Conservation (phyloP, 2,888 invertebrate genomes). For the Hirudinaria manillensis region DNA sequence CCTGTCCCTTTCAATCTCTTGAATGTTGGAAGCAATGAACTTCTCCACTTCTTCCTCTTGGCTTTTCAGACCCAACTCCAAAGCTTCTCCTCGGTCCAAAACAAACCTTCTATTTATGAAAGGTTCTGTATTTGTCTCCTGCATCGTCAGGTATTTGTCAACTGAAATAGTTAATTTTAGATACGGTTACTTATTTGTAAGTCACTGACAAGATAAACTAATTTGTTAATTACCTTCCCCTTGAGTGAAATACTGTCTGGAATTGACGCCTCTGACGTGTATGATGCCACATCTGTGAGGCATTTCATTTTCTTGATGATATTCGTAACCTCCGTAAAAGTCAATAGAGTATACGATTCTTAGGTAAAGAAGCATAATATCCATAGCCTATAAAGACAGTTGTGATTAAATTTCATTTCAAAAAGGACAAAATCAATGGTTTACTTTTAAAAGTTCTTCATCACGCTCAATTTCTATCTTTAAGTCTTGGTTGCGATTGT, state of each 20-base stretch:
- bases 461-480: conserved; percentile 63
- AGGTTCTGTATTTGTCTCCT: conserved; percentile 76
- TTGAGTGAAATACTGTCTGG: conserved; percentile 65
- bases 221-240: conserved; percentile 46
- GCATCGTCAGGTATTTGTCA: conserved; percentile 59
- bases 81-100: background rate
- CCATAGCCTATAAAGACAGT: conserved; percentile 58
- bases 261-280: conserved; percentile 85
- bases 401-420: background rate
- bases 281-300: conserved; percentile 97
- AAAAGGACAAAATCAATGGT: background rate
- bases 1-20: conserved; percentile 92
- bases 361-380: conserved; percentile 80
- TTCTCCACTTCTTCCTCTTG: conserved; percentile 48
- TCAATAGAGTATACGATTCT: conserved; percentile 96
- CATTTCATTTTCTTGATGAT: conserved; percentile 99
- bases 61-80: background rate
- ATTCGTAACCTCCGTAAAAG: conserved; percentile 97
- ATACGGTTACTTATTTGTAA: background rate
- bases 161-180: conserved; percentile 44
- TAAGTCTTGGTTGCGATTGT: conserved; percentile 24
- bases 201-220: background rate
- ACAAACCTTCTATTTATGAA: background rate
- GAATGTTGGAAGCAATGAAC: conserved; percentile 87
- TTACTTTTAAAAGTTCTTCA: conserved; percentile 66